Evolutionary conservation across 2,888 invertebrate species (phyloP), one percentile per base, ranked within the genome.

Genomic region (Aphidius colemani): DNA sequence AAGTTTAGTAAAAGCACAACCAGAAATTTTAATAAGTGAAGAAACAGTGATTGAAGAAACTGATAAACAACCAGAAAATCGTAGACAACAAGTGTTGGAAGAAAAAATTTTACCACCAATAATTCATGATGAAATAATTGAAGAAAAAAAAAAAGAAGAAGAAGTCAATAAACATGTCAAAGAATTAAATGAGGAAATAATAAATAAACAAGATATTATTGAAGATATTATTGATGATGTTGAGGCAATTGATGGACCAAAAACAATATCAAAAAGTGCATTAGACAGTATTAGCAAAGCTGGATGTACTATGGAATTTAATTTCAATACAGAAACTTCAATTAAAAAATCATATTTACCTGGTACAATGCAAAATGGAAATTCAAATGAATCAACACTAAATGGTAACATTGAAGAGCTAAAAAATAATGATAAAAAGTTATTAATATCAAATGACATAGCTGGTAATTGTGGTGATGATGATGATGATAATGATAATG

Each of bases 211-310:
- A 30, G 30, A 30, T 30, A 30, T 30, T 30, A 30, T 30, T 30
- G 30, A 30, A 5, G 30, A 30, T 5, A 30, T 5, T 30, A 30
- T 30, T 30, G 30, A 30, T 44, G 66, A 65, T 44, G 63, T 68
- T 49, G 75, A 76, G 60, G 66, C 65, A 41, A 72, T 73, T 7
- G 80, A 82, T 40, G 80, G 78, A 53, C 76, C 83, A 53, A 85
- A 84, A 69, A 79, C 75, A 50, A 85, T 88, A 73, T 86, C 88
- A 7, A 86, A 86, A 72, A 82, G 85, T n/a, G 88, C 89, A 8
- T 81, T 89, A 59, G 89, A 89, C 76, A 87, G 88, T 72, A 90
- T 90, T 74, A 85, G 89, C 44, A 88, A 87, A 78, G 89, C 89
- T 64, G 89, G 90, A n/a, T 86, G 85, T 62, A 86, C 88, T 13